These are phyloP conservation scores for Natrix natrix DNA, from an alignment of 2,797 vertebrate species.

Conservation along the genomic window DNA sequence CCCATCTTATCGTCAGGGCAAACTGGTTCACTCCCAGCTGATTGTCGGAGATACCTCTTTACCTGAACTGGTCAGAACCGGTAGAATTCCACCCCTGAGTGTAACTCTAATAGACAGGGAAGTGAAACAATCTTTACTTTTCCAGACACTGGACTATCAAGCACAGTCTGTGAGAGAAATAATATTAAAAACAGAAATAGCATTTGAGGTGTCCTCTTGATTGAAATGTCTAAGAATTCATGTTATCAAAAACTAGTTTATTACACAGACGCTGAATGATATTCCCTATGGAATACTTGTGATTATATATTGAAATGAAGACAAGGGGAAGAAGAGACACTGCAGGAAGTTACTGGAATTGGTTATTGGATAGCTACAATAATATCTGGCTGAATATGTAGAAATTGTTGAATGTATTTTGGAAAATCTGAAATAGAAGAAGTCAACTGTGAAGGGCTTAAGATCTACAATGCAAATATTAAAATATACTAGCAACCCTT, in stretches of 20 bases:
- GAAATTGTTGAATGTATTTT: not conserved
- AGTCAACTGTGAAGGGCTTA: not conserved
- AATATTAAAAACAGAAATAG: constrained; percentile 26
- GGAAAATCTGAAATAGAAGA: not conserved
- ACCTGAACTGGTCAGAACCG: too few species aligned
- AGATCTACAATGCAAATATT: not conserved
- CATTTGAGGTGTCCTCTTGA: constrained; percentile 1
- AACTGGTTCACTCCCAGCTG: too few species aligned
- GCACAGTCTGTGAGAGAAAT: constrained; percentile 21
- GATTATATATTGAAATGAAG: constrained; percentile 44
- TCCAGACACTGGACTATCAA: constrained; percentile 37
- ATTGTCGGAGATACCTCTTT: too few species aligned
- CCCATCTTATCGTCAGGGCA: too few species aligned
- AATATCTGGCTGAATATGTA: not conserved
- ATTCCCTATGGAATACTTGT: constrained; percentile 41
- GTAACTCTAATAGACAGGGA: not conserved
- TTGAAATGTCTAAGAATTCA: constrained; percentile 33
- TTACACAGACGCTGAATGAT: constrained; percentile 31
- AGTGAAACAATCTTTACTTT: constrained; percentile 5
- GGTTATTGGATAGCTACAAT: not conserved
- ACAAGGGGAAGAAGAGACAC: not conserved
- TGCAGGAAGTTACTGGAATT: not conserved
- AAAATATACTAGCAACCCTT: not conserved
- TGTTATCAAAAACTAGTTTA: constrained; percentile 37
- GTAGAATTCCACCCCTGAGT: not conserved